Evolutionary conservation across 2,113 vertebrate species (phyloP), one percentile per base, ranked within the genome.

Genomic region (Chloebia gouldiae): DNA sequence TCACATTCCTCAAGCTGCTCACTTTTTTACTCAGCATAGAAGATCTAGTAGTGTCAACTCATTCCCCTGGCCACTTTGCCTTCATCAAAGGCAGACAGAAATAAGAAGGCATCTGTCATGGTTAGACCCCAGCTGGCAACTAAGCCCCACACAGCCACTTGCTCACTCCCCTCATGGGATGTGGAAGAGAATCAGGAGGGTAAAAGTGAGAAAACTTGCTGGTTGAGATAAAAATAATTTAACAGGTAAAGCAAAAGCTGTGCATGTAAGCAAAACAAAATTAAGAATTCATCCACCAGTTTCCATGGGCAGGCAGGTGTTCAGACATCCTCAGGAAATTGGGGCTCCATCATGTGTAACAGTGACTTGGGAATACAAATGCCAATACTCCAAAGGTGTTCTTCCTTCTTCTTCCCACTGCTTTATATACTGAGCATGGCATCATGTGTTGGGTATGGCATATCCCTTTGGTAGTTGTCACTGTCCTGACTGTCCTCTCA

Each of bases 301-400:
- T 78, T 16, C 12, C 19, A 23, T 20, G 23, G 33, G 28, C 33
- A 60, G 63, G 11, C 33, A 51, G 27, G 7, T 86, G 6, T 86
- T 50, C 37, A 51, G 72, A 31, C 27, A 60, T 60, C 27, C 27
- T 39, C 39, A 45, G 45, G 11, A 45, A 39, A 33, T 1, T 11
- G 2, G 27, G 23, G 22, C 54, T 86, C 11, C 15, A 23, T 39
- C 63, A 23, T 1, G 1, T 1, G 0, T 68, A 37, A 33, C 27
- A 45, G 39, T 77, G 53, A 33, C 53, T 86, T 33, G 33, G n/a
- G n/a, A 86, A 69, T 8, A 28, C 28, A 45, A 60, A 60, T 1
- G 1, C 12, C 22, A 28, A 45, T 22, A 3, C 15, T 77, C 6
- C 15, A 61, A 44, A 37, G 1, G 25, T 59, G 33, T 7, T 64